Evolutionary conservation across 2,888 invertebrate genomes (phyloP), one percentile per base, ranked within the genome.

Genomic region (Pachycephus smyrnensis): DNA sequence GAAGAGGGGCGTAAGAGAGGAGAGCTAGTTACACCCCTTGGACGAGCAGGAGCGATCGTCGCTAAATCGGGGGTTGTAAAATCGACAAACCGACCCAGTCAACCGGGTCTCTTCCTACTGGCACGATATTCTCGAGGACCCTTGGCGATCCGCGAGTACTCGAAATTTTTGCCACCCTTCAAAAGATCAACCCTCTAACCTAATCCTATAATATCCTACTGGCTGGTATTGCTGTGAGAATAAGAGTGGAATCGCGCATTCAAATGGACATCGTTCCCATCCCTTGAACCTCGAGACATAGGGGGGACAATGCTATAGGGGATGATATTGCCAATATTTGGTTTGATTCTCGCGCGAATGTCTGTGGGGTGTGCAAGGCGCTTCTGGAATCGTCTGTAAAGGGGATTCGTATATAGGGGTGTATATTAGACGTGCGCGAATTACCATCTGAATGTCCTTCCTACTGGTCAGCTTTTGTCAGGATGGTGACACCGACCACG

Each of bases 281-380:
- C 85, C 84, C 77, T 83, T 73, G 77, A 82, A 79, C 79, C 55
- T 31, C 73, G 82, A 85, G 86, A 82, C 83, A 82, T 77, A 79
- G 78, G 79, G 76, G 81, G 83, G 82, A 83, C 87, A 89, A 89
- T 88, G 84, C 81, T 83, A 9, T 9, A 73, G 83, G 86, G 88
- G 88, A 89, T 88, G 90, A 91, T 91, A 91, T 91, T 90, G 91
- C 89, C 91, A 91, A 91, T 91, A 90, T 91, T 91, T 91, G 90
- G 89, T 90, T 89, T 90, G 90, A 90, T 91, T 90, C 90, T 88
- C 86, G 84, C 85, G 86, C 85, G 85, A 85, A 86, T 84, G 84
- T 84, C 82, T 80, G 83, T 37, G 79, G 79, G 77, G 81, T 79
- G 82, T 75, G 78, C 75, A 73, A 30, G 73, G 32, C 71, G 71